Conservation (phyloP, 2,113 vertebrate species). For the Naja naja region DNA sequence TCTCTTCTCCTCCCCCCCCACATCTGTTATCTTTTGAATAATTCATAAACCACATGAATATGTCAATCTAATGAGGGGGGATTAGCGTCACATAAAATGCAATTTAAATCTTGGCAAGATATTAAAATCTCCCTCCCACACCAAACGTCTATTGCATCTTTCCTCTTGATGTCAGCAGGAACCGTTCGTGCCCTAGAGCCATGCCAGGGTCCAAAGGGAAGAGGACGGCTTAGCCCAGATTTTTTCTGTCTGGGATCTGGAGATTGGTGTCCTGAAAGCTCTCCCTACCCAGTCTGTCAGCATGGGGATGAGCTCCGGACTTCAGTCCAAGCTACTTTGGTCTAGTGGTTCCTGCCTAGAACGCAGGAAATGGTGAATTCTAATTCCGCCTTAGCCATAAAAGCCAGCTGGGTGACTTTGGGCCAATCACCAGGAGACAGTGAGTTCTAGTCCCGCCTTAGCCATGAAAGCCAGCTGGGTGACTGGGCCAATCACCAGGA, state of each 20-base stretch:
- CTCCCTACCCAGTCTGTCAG: not conserved
- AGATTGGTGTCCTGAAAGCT: not conserved
- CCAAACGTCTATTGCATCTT: not conserved
- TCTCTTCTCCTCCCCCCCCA: constrained; percentile 37
- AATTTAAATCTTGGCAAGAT: constrained; percentile 50
- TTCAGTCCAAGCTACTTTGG: not conserved
- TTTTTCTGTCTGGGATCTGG: not conserved
- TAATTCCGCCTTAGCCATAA: not conserved
- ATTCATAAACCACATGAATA: constrained; percentile 69
- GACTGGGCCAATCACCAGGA: too few relatives aligned
- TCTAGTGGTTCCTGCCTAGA: not conserved
- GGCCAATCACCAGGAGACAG: too few relatives aligned
- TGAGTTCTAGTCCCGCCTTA: too few relatives aligned
- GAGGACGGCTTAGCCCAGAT: not conserved
- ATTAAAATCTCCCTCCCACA: not conserved
- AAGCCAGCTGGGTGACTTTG: too few relatives aligned
- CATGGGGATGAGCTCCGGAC: not conserved
- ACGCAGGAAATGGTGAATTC: not conserved
- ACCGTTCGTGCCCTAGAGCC: not conserved
- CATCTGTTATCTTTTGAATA: constrained; percentile 71
- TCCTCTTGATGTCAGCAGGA: not conserved
- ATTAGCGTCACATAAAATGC: constrained; percentile 57
- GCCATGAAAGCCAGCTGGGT: too few relatives aligned
- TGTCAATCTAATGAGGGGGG: constrained; percentile 56
- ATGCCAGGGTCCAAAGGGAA: not conserved